Percentiles rank a stretch among this genome's conserved stretches.
Evolutionary conservation across 2,888 invertebrate species (phyloP).

Genomic region (Branchellion lobata): DNA sequence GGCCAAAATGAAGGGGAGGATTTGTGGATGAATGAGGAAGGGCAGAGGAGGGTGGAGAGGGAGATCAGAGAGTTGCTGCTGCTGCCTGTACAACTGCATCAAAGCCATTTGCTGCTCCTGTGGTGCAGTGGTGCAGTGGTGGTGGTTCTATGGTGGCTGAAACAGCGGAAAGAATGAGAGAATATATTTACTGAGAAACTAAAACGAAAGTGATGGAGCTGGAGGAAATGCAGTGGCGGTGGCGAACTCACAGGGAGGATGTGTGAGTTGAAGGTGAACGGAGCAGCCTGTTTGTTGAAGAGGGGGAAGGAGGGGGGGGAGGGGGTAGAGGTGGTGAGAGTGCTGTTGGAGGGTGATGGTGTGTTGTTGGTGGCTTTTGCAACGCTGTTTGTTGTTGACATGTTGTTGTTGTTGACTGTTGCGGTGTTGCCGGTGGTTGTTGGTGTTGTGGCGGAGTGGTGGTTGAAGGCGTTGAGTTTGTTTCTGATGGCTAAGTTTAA

Average conservation of each 20-base stretch:
- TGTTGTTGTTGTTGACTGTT: neutral
- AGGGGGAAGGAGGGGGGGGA: conserved; percentile 2
- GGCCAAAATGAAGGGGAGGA: conserved; percentile 7
- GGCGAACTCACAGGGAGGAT: neutral
- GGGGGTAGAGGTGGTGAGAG: neutral
- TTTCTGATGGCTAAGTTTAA: neutral
- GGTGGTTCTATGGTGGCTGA: no score
- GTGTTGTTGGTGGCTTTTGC: neutral
- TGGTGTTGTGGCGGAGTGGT: neutral
- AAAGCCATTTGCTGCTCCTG: conserved; percentile 13
- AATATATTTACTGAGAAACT: no score
- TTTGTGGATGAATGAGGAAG: conserved; percentile 11
- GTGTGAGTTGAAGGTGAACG: neutral
- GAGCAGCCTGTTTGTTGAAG: neutral
- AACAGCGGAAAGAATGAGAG: no score
- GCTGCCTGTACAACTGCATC: neutral
- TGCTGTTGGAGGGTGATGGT: neutral
- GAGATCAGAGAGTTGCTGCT: neutral
- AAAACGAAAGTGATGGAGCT: no score
- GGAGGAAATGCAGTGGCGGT: no score
- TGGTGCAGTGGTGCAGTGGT: neutral
- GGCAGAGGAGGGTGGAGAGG: neutral
- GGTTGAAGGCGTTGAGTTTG: neutral
- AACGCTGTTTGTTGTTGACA: neutral
- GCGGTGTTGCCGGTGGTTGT: no score